Evolutionary conservation across 64 coral and sea anemone species (phyloP), one percentile per base, ranked within the genome.

Genomic region (Astreopora myriophthalma): DNA sequence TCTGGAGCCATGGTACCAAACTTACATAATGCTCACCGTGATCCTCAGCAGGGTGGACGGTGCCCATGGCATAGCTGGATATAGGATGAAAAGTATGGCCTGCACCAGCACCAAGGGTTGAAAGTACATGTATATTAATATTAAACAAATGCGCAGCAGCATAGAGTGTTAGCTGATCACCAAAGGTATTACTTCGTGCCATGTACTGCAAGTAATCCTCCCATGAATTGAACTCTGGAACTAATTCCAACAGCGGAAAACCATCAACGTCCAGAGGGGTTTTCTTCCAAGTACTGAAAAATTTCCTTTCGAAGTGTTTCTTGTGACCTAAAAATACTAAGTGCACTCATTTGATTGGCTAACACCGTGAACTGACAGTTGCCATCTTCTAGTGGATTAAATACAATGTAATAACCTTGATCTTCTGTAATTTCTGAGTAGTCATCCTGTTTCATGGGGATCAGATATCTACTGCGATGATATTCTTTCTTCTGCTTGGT

Each of bases 341-440:
- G n/a, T n/a, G n/a, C n/a, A n/a, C n/a, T n/a, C n/a, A n/a, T n/a
- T n/a, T n/a, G n/a, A n/a, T 3, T 6, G 46, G 79, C 49, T 25
- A 35, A 83, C 33, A 28, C 49, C 0, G 28, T n/a, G 9, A 74
- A 74, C 38, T 74, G 72, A 37, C 72, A 74, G 32, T 34, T 74
- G 32, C 72, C 86, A 33, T 89, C 69, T 14, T 69, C 85, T 32
- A 26, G 27, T 17, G 84, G 84, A 38, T 86, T 86, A 46, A 13
- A 87, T 2, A 75, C 49, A 34, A 75, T 55, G 24, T 88, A 11
- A 35, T 60, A 89, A 16, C 70, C 70, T 31, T 88, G 86, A 19
- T 88, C 51, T 77, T 75, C 87, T 30, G 64, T 89, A 61, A 76
- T 36, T 29, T 77, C 27, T 22, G 20, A 7, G 62, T 89, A 77